A percentile compares a stretch with the other conserved stretches of the same genome.
Evolutionary conservation across 2,888 invertebrate species (phyloP).

Genomic region (Brenthis daphne): DNA sequence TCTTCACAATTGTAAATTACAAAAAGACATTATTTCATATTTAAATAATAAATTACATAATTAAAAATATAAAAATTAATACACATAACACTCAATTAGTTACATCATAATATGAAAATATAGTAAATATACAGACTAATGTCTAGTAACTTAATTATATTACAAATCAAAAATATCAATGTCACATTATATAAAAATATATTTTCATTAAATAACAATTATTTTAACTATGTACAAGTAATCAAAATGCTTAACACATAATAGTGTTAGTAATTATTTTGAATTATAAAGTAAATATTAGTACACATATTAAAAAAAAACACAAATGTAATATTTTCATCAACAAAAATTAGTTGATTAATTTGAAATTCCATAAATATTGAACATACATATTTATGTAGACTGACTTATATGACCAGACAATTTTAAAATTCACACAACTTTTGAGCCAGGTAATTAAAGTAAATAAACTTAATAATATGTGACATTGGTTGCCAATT

Average conservation of each 20-base stretch:
- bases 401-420: no score
- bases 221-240: constrained; percentile 24
- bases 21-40: constrained; percentile 20
- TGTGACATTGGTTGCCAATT: not conserved
- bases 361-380: constrained; percentile 11
- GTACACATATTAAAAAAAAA: constrained; percentile 1
- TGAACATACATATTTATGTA: not conserved
- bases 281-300: not conserved
- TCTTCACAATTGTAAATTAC: constrained; percentile 25
- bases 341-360: not conserved
- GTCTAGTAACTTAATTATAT: not conserved
- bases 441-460: not conserved
- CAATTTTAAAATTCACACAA: no score
- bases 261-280: constrained; percentile 3
- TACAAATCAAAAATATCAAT: constrained; percentile 22
- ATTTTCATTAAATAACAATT: constrained; percentile 21
- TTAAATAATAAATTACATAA: constrained; percentile 24
- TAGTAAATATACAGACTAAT: not conserved
- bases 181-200: constrained; percentile 38
- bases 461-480: not conserved
- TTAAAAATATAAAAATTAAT: constrained; percentile 13
- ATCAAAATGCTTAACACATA: constrained; percentile 29
- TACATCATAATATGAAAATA: constrained; percentile 6
- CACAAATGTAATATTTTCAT: not conserved
- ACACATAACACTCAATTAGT: constrained; percentile 15